Evolutionary conservation across 2,113 vertebrate genomes (phyloP), one percentile per base, ranked within the genome.

Genomic region (Patagioenas fasciata): DNA sequence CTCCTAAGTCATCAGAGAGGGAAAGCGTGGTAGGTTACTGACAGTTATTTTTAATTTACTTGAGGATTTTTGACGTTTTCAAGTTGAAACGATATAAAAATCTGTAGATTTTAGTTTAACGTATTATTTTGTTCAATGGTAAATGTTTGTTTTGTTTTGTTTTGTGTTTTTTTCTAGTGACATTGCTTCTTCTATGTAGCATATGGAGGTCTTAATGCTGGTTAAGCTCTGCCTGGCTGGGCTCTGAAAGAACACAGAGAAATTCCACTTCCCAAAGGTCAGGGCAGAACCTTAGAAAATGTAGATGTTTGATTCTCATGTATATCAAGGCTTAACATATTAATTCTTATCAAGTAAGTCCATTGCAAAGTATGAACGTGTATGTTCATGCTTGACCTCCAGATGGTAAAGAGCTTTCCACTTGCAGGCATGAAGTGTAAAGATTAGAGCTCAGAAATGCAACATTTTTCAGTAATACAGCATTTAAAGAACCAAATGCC

Each of bases 361-460:
- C 36, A 10, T 15, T 57, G 69, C 23, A 20, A 67, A 48, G 24
- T 19, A 10, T 6, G 69, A 79, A 32, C 15, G 13, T 0, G 0
- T 23, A 9, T 25, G 19, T 50, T 65, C 48, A 8, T 13, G 7
- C 16, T 34, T 70, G 85, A 74, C 56, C 75, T 85, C 36, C 50
- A 42, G 47, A 11, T 34, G 50, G 23, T 75, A 36, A 83, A 85
- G 36, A 77, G 11, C 21, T 65, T 66, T 69, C 8, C 5, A 28
- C 7, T 60, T 71, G 29, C 0, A 6, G 32, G 21, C 14, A 26
- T 9, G 11, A 77, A 77, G 51, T 36, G 40, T 53, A 13, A 82
- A 72, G 82, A 17, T 50, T 17, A 47, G 29, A 48, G 21, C 32
- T 50, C 8, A 3, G 85, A 92, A 83, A 50, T 15, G 13, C 21